These are phyloP conservation scores for Luscinia megarhynchos DNA, from an alignment of 2,797 vertebrate genomes.

Conservation along the genomic window DNA sequence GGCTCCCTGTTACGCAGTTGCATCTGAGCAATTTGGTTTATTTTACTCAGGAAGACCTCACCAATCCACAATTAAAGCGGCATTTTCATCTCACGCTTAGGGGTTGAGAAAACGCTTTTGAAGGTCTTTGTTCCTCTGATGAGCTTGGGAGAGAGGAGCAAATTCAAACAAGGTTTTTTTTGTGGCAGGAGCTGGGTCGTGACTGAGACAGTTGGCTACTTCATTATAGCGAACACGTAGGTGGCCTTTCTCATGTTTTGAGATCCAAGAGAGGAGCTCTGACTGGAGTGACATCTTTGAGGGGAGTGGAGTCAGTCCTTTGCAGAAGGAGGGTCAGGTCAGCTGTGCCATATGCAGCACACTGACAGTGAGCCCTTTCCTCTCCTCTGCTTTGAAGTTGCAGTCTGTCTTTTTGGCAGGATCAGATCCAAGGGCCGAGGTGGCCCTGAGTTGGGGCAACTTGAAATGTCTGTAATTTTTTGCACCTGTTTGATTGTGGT, in stretches of 20 bases:
- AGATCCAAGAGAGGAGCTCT: constrained; percentile 14
- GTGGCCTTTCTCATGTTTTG: constrained; percentile 35
- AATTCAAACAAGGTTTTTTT: background rate
- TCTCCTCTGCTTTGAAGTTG: constrained; percentile 19
- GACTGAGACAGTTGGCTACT: constrained; percentile 14
- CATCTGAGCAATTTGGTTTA: background rate
- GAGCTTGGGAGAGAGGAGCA: background rate
- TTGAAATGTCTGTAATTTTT: background rate
- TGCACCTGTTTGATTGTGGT: background rate
- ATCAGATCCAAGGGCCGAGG: background rate
- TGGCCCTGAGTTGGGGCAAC: background rate
- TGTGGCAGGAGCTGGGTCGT: constrained; percentile 3
- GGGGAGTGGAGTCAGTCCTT: background rate
- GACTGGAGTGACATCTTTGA: background rate
- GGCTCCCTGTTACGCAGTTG: background rate
- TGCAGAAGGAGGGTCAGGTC: background rate
- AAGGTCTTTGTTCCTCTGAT: constrained; percentile 10
- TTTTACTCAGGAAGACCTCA: constrained; percentile 27
- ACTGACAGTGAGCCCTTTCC: background rate
- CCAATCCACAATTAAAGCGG: constrained; percentile 2
- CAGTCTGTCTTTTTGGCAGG: background rate
- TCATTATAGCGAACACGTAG: constrained; percentile 35
- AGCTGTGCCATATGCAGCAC: background rate
- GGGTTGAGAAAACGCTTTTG: background rate
- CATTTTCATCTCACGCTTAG: constrained; percentile 23